Evolutionary conservation across 2,888 invertebrate species (phyloP).

Genomic region (Ormyrus rosae): DNA sequence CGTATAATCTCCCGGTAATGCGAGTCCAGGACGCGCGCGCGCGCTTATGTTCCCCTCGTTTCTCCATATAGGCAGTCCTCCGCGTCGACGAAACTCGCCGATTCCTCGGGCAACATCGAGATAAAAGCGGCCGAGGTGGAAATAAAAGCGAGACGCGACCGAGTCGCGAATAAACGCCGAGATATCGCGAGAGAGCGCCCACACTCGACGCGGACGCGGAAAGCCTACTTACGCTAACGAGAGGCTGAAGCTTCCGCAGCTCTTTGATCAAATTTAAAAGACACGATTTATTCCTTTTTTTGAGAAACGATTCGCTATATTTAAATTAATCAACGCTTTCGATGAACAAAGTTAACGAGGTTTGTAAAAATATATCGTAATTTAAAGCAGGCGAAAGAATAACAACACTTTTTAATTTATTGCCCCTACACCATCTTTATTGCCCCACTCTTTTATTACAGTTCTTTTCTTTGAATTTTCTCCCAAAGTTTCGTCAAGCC

Average conservation of each 20-base stretch:
- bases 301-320: no score
- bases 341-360: no score
- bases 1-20: constrained; percentile 56
- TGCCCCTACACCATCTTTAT: no score
- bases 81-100: not conserved
- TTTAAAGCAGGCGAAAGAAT: no score
- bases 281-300: no score
- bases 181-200: constrained; percentile 10
- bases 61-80: not conserved
- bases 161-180: not conserved
- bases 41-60: not conserved
- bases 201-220: not conserved
- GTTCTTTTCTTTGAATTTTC: no score
- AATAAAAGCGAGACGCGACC: not conserved
- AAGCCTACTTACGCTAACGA: constrained; percentile 51
- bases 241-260: not conserved
- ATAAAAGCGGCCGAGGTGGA: not conserved
- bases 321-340: no score
- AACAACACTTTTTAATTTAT: no score
- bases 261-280: no score
- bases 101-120: not conserved
- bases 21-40: constrained; percentile 39
- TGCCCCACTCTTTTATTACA: no score
- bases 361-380: no score
- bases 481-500: no score